Evolutionary conservation across 2,797 vertebrate species (phyloP).

Genomic region (Petrocephalus sullivani): DNA sequence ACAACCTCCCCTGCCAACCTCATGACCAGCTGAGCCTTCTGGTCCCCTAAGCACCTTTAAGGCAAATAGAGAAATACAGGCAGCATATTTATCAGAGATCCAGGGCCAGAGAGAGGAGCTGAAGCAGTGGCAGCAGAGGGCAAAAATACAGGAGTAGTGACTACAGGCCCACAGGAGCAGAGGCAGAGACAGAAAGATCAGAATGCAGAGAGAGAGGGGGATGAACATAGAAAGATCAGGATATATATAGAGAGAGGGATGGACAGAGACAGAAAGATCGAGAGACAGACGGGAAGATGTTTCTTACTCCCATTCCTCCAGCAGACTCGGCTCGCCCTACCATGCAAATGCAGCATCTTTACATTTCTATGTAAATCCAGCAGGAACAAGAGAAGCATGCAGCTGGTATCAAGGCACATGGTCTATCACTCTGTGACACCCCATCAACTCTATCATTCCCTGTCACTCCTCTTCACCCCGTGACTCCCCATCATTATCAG

Average conservation of each 20-base stretch:
- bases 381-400: not conserved
- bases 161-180: not conserved
- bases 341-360: not conserved
- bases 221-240: not conserved
- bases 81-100: not conserved
- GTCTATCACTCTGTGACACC: not conserved
- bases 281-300: not conserved
- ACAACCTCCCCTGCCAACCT: not conserved
- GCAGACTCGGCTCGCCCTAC: not conserved
- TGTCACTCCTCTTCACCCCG: not conserved
- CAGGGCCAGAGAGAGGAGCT: not conserved
- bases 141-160: not conserved
- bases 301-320: conserved; percentile 6
- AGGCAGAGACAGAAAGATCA: not conserved
- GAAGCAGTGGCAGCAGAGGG: not conserved
- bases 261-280: not conserved
- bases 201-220: not conserved
- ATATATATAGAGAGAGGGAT: not conserved
- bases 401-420: not conserved
- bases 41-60: not conserved
- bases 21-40: not conserved
- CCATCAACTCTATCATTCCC: not conserved
- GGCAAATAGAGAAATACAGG: not conserved
- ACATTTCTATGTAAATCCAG: not conserved
- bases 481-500: not conserved